Percentiles rank a stretch among this genome's conserved stretches.
Evolutionary conservation across 2,888 invertebrate species (phyloP).

Genomic region (Dicycla oo): DNA sequence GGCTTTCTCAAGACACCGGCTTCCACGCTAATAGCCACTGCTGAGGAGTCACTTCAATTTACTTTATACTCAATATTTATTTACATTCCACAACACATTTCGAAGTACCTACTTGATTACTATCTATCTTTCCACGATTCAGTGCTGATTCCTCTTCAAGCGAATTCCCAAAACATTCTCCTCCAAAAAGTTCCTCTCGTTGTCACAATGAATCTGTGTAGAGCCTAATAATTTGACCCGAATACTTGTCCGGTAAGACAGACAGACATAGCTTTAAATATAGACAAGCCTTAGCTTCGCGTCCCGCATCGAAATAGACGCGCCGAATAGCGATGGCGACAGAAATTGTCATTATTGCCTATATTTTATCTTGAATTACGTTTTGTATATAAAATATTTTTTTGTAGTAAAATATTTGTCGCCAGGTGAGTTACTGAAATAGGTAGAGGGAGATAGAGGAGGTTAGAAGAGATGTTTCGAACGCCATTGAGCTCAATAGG

Average conservation of each 20-base stretch:
- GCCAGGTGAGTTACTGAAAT: slow-evolving; percentile 48
- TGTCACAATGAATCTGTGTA: slow-evolving; percentile 42
- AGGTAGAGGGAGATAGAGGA: slow-evolving; percentile 24
- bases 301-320: slow-evolving; percentile 51
- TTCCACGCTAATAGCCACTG: too few species aligned
- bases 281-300: slow-evolving; percentile 52
- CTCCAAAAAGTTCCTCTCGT: slow-evolving; percentile 12
- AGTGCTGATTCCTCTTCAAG: not conserved
- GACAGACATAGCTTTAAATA: slow-evolving; percentile 60
- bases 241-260: slow-evolving; percentile 47
- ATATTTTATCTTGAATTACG: slow-evolving; percentile 49
- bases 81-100: too few species aligned
- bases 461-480: slow-evolving; percentile 9
- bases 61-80: too few species aligned
- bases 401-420: slow-evolving; percentile 37
- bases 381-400: slow-evolving; percentile 39
- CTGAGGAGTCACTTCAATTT: too few species aligned
- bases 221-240: slow-evolving; percentile 62
- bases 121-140: not conserved
- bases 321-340: slow-evolving; percentile 39
- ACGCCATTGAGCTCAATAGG: slow-evolving; percentile 21
- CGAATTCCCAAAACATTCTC: slow-evolving; percentile 19
- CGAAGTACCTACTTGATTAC: too few species aligned
- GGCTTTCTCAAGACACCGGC: too few species aligned
- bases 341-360: slow-evolving; percentile 43